A percentile compares a stretch with the other conserved stretches of the same genome.
These are phyloP conservation scores for Porphyrio hochstetteri DNA, from an alignment of 2,113 vertebrate species.

Conservation along the genomic window DNA sequence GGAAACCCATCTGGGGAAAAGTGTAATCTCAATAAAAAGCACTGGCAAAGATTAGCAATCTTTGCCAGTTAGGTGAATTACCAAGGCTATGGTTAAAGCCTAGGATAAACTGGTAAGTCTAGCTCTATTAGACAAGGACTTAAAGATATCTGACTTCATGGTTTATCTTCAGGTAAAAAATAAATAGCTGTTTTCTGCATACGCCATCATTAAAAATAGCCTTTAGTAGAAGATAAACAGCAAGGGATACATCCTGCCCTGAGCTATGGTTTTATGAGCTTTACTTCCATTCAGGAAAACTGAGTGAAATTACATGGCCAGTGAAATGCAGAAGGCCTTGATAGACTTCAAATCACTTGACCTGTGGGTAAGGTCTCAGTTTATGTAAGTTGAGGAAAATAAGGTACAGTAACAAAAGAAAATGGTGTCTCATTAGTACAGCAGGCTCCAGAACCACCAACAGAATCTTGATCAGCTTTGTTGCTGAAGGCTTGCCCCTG, in stretches of 20 bases:
- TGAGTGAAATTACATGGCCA: not conserved
- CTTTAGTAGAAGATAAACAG: not conserved
- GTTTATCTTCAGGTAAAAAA: not conserved
- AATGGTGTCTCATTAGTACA: not conserved
- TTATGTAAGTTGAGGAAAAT: not conserved
- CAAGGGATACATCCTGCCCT: not conserved
- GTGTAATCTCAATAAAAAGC: not conserved
- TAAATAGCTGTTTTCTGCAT: not conserved
- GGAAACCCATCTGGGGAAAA: not conserved
- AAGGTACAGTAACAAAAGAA: not conserved
- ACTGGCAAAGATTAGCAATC: not conserved
- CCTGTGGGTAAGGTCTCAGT: not conserved
- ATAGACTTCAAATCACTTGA: not conserved
- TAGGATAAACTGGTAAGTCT: not conserved
- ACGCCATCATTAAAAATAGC: not conserved
- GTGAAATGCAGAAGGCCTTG: not conserved
- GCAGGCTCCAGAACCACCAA: not conserved
- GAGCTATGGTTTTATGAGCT: not conserved
- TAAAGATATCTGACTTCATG: not conserved
- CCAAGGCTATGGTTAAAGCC: not conserved
- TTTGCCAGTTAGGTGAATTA: too few species aligned
- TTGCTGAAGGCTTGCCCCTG: not conserved
- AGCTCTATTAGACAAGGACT: fast-evolving
- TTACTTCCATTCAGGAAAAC: not conserved
- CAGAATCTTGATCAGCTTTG: not conserved